phyloP scores from a whole-genome alignment of 2,113 vertebrate species.

The Okapia johnstoni region DNA sequence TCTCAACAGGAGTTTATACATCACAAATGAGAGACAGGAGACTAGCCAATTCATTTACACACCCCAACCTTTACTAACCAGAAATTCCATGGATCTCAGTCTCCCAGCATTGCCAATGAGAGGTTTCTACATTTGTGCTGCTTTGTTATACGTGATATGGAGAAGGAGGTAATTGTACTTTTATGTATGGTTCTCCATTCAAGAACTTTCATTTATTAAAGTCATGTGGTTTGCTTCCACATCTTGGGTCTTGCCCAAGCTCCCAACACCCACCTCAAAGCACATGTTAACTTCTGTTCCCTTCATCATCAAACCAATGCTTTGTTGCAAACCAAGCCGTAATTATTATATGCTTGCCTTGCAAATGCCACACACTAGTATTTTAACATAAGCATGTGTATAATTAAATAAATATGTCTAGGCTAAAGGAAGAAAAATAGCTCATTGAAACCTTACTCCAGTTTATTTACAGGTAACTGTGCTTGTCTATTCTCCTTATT shows the following conservation, averaged over 20 bases:
- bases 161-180: neutral
- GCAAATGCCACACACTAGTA: neutral
- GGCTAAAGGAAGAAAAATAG: conserved; percentile 28
- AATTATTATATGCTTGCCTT: neutral
- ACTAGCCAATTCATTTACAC: neutral
- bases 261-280: neutral
- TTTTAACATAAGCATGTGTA: neutral
- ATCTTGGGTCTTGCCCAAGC: neutral
- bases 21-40: neutral
- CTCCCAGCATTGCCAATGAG: neutral
- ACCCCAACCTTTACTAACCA: neutral
- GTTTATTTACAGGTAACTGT: conserved; percentile 44
- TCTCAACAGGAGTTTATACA: neutral
- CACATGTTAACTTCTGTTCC: neutral
- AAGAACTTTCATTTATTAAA: neutral
- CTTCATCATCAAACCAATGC: neutral
- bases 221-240: neutral
- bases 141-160: neutral
- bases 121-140: neutral
- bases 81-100: neutral
- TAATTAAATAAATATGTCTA: conserved; percentile 14
- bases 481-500: conserved; percentile 36
- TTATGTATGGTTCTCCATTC: neutral
- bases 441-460: neutral
- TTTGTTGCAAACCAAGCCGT: conserved; percentile 27